phyloP scores from a whole-genome alignment of 2,797 vertebrate species.

The Centropyge bicolor region DNA sequence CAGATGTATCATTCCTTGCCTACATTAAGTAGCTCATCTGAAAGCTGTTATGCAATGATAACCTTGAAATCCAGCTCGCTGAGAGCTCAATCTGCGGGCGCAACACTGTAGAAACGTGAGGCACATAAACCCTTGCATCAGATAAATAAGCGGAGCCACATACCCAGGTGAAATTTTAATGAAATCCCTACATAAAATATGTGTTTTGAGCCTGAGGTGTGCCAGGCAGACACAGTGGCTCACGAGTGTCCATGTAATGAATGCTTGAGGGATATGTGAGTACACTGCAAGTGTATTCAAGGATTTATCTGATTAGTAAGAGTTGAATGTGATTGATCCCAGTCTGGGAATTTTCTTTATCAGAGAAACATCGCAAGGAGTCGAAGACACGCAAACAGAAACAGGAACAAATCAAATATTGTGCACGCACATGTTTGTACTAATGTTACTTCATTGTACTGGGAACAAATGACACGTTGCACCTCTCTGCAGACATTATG shows the following conservation, averaged over 20 bases:
- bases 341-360: constrained; percentile 23
- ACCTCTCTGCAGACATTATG: neutral
- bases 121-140: constrained; percentile 64
- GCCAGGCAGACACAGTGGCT: constrained; percentile 37
- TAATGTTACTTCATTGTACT: neutral
- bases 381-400: constrained; percentile 21
- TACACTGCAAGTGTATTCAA: constrained; percentile 36
- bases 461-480: constrained; percentile 1
- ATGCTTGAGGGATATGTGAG: constrained; percentile 39
- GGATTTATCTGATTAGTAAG: constrained; percentile 52
- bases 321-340: constrained; percentile 41
- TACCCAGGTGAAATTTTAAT: constrained; percentile 67
- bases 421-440: neutral
- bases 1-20: constrained; percentile 45
- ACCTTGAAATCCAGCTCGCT: constrained; percentile 73
- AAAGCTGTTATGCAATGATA: constrained; percentile 74
- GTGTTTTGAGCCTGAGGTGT: constrained; percentile 34
- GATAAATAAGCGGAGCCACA: constrained; percentile 65
- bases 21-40: constrained; percentile 63
- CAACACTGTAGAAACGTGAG: constrained; percentile 55
- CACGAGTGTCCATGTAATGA: constrained; percentile 49
- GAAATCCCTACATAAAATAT: constrained; percentile 57
- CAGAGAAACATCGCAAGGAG: constrained; percentile 19
- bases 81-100: constrained; percentile 54
- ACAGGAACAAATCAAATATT: neutral